A percentile compares a stretch with the other conserved stretches of the same genome.
These are phyloP conservation scores for Oncopeltus fasciatus DNA, from an alignment of 1,140 invertebrate species.

Conservation along the genomic window DNA sequence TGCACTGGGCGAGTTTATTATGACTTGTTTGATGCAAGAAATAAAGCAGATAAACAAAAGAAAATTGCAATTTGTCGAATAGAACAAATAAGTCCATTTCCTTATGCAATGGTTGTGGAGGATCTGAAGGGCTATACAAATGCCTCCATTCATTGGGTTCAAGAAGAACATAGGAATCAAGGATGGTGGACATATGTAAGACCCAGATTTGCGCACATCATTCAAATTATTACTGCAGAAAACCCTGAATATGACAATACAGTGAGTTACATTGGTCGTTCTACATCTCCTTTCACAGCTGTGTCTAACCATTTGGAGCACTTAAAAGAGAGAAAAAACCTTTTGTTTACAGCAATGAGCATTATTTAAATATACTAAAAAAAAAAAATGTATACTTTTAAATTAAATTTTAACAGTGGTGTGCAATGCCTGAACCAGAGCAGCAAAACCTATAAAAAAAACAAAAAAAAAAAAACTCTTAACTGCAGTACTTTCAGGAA, in stretches of 20 bases:
- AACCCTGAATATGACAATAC: neutral
- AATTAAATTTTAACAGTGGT: too few species aligned
- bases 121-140: conserved; percentile 57
- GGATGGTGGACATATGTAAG: conserved; percentile 46
- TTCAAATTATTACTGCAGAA: neutral
- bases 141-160: conserved; percentile 57
- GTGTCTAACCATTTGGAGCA: neutral
- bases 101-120: conserved; percentile 55
- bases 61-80: conserved; percentile 62
- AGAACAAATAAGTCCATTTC: conserved; percentile 76
- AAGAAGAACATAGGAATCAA: conserved; percentile 81
- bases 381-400: too few species aligned
- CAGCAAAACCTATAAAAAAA: too few species aligned
- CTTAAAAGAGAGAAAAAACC: neutral
- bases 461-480: too few species aligned
- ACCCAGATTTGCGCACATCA: neutral
- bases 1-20: conserved; percentile 76
- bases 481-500: too few species aligned
- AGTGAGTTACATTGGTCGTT: neutral
- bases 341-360: too few species aligned
- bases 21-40: conserved; percentile 52
- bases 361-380: too few species aligned
- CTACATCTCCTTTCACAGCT: neutral
- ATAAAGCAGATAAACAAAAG: conserved; percentile 38
- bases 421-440: too few species aligned